Conservation (phyloP, 2,888 invertebrate species). For the Anaspis maculata region DNA sequence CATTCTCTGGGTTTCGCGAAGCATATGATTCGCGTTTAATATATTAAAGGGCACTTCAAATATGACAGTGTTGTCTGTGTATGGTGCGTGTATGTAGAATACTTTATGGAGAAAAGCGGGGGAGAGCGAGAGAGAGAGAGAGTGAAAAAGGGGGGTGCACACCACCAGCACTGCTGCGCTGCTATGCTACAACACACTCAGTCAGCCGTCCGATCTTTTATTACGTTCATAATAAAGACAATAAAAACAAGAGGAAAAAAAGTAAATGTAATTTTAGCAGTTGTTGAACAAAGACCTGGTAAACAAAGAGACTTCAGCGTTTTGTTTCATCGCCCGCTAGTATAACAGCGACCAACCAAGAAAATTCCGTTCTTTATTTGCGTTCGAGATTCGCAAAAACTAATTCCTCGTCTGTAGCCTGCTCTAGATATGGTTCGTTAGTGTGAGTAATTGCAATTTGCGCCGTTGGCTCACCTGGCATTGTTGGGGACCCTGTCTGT, state of each 20-base stretch:
- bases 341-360: no score
- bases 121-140: no score
- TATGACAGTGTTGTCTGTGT: slow-evolving; percentile 10
- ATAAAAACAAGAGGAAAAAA: slow-evolving; percentile 13
- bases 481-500: slow-evolving; percentile 84
- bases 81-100: neutral
- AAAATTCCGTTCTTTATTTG: no score
- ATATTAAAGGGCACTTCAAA: slow-evolving; percentile 21
- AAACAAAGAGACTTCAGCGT: no score
- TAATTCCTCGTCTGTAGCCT: no score
- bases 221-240: slow-evolving; percentile 15
- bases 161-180: no score
- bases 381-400: no score
- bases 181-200: slow-evolving; percentile 1
- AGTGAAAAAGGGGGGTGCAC: no score
- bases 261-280: slow-evolving; percentile 14
- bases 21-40: slow-evolving; percentile 26
- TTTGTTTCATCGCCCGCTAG: no score
- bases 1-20: slow-evolving; percentile 19
- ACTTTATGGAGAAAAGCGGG: neutral
- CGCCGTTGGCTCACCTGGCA: slow-evolving; percentile 73
- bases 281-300: slow-evolving; percentile 7
- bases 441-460: no score
- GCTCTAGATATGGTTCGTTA: no score
- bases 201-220: slow-evolving; percentile 9